phyloP scores from a whole-genome alignment of 2,113 vertebrate genomes.

The Miniopterus natalensis region DNA sequence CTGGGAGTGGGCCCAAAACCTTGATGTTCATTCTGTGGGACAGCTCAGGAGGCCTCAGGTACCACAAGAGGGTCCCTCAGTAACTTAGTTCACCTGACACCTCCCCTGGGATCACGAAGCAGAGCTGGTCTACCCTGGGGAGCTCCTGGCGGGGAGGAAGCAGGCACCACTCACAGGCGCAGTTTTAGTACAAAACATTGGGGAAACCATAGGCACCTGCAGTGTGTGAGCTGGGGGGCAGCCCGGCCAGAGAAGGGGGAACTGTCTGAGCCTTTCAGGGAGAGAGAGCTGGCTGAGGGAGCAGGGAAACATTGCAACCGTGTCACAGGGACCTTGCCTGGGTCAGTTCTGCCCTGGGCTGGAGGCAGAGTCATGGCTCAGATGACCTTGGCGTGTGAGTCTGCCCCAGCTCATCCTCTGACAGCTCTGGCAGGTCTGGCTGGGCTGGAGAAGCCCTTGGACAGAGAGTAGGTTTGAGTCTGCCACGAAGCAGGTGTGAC shows the following conservation, averaged over 20 bases:
- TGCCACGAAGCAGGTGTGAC: not conserved
- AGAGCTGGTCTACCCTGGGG: not conserved
- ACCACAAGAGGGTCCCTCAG: not conserved
- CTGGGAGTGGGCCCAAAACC: accelerated
- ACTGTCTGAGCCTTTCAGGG: not conserved
- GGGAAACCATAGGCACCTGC: not conserved
- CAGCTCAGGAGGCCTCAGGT: not conserved
- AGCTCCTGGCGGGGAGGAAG: no score
- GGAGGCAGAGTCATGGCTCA: not conserved
- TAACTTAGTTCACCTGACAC: not conserved
- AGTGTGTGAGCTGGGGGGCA: not conserved
- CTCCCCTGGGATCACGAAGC: not conserved
- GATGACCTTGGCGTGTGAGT: not conserved
- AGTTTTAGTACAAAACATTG: not conserved
- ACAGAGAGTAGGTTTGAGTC: not conserved
- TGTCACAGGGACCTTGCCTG: not conserved
- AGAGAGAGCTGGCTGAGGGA: not conserved
- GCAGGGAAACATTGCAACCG: not conserved
- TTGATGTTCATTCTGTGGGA: not conserved
- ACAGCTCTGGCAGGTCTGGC: not conserved
- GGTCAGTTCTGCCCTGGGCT: not conserved
- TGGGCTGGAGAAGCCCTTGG: not conserved
- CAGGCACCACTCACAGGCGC: no score
- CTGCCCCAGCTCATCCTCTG: not conserved
- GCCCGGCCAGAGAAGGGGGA: not conserved